Evolutionary conservation across 2,113 vertebrate species (phyloP), one percentile per base, ranked within the genome.

Genomic region (Anser cygnoides): DNA sequence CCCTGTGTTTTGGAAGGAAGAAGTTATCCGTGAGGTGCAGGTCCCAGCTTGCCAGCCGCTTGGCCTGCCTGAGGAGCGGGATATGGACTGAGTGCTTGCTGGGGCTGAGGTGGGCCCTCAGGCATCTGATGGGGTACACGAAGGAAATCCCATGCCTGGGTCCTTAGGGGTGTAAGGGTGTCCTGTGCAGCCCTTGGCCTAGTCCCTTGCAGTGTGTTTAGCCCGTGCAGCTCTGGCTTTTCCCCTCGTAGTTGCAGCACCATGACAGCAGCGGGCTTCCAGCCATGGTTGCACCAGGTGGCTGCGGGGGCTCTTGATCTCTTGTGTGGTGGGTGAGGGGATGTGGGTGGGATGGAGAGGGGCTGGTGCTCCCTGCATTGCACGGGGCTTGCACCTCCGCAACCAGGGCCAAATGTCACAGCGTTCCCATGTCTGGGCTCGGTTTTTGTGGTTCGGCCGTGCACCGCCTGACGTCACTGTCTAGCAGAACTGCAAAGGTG

Each of bases 371-470:
- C 15, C 2, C 13, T 20, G 14, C 14, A 4, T 35, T 3, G 0
- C 1, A 11, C 13, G 6, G 43, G 43, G 54, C 63, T 90, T 16
- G 1, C 28, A 6, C 10, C 9, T 22, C 31, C 1, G 0, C 11
- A 35, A 0, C 8, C 39, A n/a, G 54, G 25, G 43, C 31, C 1
- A 2, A 20, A 21, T 49, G 26, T 37, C 8, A 17, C 11, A 2
- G 29, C 0, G 0, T 28, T 89, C 39, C n/a, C 17, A 16, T 0
- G 0, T 16, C 31, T 31, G 1, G 1, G 63, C 46, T 41, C 58
- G 3, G 52, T 71, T 57, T 57, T 74, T 6, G 12, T 33, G 84
- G 68, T 70, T 25, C 18, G 43, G n/a, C 20, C 0, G 13, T 5
- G 10, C n/a, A 16, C 28, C 5, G 9, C 73, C 31, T 39, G 43